Conservation (phyloP, 2,113 vertebrate species). For the Uria lomvia region DNA sequence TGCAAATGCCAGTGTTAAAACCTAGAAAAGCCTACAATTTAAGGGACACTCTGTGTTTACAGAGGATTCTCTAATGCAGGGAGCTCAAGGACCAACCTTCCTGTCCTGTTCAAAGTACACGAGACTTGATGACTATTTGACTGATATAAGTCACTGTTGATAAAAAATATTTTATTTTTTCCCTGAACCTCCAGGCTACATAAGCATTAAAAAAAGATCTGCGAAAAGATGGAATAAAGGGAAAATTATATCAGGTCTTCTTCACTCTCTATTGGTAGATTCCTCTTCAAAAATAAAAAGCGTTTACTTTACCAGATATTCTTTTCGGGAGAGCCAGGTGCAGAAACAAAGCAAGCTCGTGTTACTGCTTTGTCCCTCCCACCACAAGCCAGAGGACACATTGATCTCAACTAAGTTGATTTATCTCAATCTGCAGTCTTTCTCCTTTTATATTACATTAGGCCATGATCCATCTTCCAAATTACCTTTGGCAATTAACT, state of each 20-base stretch:
- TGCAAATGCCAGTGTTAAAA: not conserved
- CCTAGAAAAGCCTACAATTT: not conserved
- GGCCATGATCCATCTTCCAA: not conserved
- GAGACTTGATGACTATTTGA: not conserved
- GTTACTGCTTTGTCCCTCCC: not conserved
- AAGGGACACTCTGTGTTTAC: not conserved
- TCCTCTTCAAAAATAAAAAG: slow-evolving; percentile 29
- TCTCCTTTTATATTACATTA: not conserved
- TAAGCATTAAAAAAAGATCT: slow-evolving; percentile 12
- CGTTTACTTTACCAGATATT: slow-evolving; percentile 21
- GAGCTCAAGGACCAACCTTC: not conserved
- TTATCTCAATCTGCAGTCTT: not conserved
- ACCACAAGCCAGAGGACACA: slow-evolving; percentile 12
- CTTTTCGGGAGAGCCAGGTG: slow-evolving; percentile 6
- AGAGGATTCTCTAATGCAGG: not conserved
- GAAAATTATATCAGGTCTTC: not conserved
- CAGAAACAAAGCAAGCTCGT: slow-evolving; percentile 46
- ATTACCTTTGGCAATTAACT: slow-evolving; percentile 36
- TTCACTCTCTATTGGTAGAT: slow-evolving; percentile 11
- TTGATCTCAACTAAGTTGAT: not conserved
- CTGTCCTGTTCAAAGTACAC: not conserved
- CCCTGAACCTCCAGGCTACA: not conserved
- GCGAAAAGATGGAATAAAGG: not conserved
- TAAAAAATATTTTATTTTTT: not conserved
- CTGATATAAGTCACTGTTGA: not conserved